Conservation (phyloP, 2,113 vertebrate genomes). For the Dicrurus megarhynchus region DNA sequence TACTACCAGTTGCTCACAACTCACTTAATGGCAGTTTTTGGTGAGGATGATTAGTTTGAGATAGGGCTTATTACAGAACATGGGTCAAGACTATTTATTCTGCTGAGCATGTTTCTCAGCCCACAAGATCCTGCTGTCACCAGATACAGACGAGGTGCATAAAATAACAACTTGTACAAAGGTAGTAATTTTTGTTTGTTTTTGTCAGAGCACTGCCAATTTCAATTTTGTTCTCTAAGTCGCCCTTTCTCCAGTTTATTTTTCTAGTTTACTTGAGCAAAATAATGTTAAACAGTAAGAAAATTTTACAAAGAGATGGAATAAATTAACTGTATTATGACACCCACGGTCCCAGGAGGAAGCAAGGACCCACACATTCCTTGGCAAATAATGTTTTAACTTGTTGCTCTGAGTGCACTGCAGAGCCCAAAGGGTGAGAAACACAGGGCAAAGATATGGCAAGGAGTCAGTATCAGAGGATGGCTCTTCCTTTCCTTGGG, state of each 20-base stretch:
- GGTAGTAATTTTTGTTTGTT: neutral
- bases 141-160: fast-evolving
- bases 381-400: neutral
- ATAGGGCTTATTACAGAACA: neutral
- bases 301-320: neutral
- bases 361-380: neutral
- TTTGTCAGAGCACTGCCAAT: neutral
- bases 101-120: neutral
- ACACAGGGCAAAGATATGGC: neutral
- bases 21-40: neutral
- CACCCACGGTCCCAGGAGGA: neutral
- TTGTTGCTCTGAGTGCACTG: neutral
- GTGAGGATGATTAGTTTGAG: neutral
- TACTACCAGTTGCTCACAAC: neutral
- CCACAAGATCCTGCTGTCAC: neutral
- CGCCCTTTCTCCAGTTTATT: neutral
- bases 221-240: neutral
- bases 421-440: neutral
- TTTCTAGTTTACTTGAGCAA: neutral
- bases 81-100: neutral
- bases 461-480: neutral
- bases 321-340: neutral
- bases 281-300: neutral
- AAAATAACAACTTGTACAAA: neutral
- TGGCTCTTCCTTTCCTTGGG: neutral